A percentile compares a stretch with the other conserved stretches of the same genome.
phyloP scores from a whole-genome alignment of 1,140 invertebrate genomes.

The Diachasma alloeum region DNA sequence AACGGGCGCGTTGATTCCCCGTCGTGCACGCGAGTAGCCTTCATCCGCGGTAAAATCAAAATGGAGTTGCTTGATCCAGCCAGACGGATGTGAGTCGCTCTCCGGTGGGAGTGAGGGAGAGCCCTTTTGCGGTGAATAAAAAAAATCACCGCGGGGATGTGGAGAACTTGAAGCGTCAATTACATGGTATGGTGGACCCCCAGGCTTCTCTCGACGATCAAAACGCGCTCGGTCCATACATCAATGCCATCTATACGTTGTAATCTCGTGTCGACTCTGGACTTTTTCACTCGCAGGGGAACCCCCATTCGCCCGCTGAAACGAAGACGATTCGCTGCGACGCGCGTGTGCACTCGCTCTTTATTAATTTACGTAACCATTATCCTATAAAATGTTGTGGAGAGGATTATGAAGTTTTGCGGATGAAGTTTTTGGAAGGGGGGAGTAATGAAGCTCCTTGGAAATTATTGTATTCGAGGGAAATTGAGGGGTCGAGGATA shows the following conservation, averaged over 20 bases:
- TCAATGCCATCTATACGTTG: slow-evolving; percentile 55
- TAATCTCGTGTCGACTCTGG: slow-evolving; percentile 52
- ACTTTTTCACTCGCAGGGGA: slow-evolving; percentile 36
- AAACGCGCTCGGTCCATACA: slow-evolving; percentile 40
- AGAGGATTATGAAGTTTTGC: background rate
- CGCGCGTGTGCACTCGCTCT: slow-evolving; percentile 1
- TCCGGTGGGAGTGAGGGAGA: background rate
- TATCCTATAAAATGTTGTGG: background rate
- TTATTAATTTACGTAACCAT: slow-evolving; percentile 38
- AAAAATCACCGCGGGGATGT: background rate
- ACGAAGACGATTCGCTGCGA: slow-evolving; percentile 24
- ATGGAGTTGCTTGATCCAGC: background rate
- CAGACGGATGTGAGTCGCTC: background rate
- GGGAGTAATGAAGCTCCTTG: background rate
- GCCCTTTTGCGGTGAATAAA: background rate
- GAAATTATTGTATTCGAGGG: background rate
- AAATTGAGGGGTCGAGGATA: background rate
- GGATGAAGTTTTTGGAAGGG: background rate
- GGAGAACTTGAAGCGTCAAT: background rate
- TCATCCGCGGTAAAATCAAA: background rate
- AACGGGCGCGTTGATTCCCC: background rate
- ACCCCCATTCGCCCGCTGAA: slow-evolving; percentile 31
- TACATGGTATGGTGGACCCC: background rate
- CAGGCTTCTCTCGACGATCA: background rate
- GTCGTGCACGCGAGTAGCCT: too few relatives aligned